Percentiles rank a stretch among this genome's conserved stretches.
Evolutionary conservation across 2,797 vertebrate genomes (phyloP).

Genomic region (Semotilus atromaculatus): DNA sequence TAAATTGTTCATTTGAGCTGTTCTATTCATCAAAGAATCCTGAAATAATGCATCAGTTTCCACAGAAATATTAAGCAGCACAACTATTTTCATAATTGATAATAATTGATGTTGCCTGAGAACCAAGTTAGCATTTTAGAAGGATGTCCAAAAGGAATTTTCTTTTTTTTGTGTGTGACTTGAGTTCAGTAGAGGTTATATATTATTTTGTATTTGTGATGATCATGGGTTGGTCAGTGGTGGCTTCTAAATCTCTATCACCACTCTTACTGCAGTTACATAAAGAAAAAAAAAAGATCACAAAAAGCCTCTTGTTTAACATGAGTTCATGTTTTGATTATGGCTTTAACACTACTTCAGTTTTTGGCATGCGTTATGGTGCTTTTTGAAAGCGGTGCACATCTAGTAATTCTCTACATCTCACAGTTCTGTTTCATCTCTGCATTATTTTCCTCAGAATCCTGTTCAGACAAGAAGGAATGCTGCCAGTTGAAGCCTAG

Average conservation of each 20-base stretch:
- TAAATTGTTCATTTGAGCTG: neutral
- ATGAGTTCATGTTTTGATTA: constrained; percentile 13
- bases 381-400: constrained; percentile 15
- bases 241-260: neutral
- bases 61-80: neutral
- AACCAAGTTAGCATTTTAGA: neutral
- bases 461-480: constrained; percentile 51
- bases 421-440: constrained; percentile 39
- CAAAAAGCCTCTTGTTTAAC: constrained; percentile 4
- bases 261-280: neutral
- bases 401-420: constrained; percentile 26
- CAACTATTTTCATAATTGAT: neutral
- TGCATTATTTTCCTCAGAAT: constrained; percentile 50
- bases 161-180: neutral
- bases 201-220: neutral
- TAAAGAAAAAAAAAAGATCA: neutral
- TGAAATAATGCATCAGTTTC: neutral
- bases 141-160: neutral
- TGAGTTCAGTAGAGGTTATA: neutral
- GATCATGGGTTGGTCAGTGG: neutral
- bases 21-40: neutral
- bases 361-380: neutral
- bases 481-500: constrained; percentile 56
- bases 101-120: neutral
- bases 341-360: neutral